phyloP scores from a whole-genome alignment of 1,140 invertebrate species.

The Radopholus similis region DNA sequence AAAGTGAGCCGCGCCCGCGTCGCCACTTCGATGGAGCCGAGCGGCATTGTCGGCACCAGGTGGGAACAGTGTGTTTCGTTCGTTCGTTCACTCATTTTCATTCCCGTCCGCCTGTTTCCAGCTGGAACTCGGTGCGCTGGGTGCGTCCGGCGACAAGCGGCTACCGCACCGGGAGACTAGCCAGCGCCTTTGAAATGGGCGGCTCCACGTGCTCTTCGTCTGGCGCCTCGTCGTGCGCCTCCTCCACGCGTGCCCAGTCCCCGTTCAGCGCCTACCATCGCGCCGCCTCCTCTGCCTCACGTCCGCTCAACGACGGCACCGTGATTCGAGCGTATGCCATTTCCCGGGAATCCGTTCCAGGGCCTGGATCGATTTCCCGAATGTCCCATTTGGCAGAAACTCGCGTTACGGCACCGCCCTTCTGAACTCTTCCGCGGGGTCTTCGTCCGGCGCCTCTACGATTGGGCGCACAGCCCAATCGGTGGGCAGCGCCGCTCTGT shows the following conservation, averaged over 20 bases:
- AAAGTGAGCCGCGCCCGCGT: background rate
- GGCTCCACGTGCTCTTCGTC: slow-evolving; percentile 6
- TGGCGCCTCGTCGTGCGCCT: background rate
- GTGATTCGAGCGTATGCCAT: background rate
- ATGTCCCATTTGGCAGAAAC: background rate
- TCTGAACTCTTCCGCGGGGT: no score
- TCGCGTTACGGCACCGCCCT: background rate
- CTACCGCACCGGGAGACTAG: slow-evolving; percentile 9
- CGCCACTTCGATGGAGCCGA: slow-evolving; percentile 13
- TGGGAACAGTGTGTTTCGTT: background rate
- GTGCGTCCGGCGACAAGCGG: slow-evolving; percentile 1
- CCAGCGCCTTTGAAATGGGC: slow-evolving; percentile 16
- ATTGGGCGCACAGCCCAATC: background rate
- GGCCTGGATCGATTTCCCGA: background rate
- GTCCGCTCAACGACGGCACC: background rate
- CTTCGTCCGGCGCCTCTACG: background rate
- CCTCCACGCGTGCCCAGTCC: background rate
- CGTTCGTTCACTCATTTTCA: background rate
- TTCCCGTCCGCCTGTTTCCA: background rate
- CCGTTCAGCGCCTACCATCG: background rate
- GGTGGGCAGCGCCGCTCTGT: background rate
- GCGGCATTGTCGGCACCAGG: background rate
- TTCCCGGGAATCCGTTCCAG: no score
- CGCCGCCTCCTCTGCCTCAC: background rate
- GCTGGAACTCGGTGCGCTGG: slow-evolving; percentile 24